A percentile compares a stretch with the other conserved stretches of the same genome.
These are phyloP conservation scores for Drosophila conformis DNA, from an alignment of 2,888 invertebrate genomes.

Conservation along the genomic window DNA sequence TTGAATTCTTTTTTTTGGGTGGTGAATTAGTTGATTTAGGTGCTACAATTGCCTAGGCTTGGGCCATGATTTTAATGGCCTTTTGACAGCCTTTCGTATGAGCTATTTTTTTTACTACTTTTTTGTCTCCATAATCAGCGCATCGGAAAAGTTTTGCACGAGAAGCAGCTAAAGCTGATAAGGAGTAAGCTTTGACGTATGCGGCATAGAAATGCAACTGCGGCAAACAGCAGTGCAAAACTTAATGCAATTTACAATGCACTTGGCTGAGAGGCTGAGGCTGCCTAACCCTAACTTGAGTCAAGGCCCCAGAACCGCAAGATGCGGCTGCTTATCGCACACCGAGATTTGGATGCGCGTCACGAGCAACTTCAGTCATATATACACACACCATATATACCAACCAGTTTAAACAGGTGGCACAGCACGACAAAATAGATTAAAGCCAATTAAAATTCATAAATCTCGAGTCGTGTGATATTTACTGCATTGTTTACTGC, in stretches of 20 bases:
- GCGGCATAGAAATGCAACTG: constrained; percentile 19
- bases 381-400: not conserved
- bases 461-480: constrained; percentile 2
- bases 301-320: constrained; percentile 45
- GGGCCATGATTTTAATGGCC: constrained; percentile 66
- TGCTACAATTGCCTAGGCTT: constrained; percentile 64
- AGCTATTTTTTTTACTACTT: not conserved
- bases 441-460: constrained; percentile 5
- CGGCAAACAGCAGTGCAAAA: constrained; percentile 19
- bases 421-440: constrained; percentile 32
- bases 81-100: constrained; percentile 22
- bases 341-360: constrained; percentile 46
- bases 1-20: constrained; percentile 11
- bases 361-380: constrained; percentile 45
- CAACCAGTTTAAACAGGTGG: constrained; percentile 55
- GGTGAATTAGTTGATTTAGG: constrained; percentile 81
- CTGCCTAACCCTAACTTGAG: constrained; percentile 40
- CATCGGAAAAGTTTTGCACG: constrained; percentile 51
- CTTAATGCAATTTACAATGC: constrained; percentile 14
- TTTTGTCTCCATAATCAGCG: constrained; percentile 54
- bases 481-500: constrained; percentile 18
- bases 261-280: constrained; percentile 4
- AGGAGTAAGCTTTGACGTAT: constrained; percentile 36
- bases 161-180: constrained; percentile 32
- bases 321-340: constrained; percentile 31